Evolutionary conservation across 1,140 invertebrate genomes (phyloP), one percentile per base, ranked within the genome.

Genomic region (Metopolophium dirhodum): DNA sequence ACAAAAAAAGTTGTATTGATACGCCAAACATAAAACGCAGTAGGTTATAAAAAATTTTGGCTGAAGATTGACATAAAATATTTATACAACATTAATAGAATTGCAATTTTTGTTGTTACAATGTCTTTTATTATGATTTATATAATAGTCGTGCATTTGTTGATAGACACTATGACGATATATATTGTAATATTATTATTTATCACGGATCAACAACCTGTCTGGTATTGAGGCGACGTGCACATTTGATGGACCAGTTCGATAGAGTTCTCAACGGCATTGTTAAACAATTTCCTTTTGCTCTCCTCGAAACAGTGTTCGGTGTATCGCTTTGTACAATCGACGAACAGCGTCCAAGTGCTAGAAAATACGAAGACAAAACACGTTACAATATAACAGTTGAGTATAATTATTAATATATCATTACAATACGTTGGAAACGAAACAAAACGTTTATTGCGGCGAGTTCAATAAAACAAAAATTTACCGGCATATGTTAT

Each of bases 161-260:
- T 14, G 57, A 30, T 30, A 61, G 1, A 61, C 26, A 9, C 45
- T 47, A 9, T 54, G 22, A 3, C 30, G n/a, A 57, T 90, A 54
- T 54, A 30, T 41, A 57, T 41, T 41, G 41, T 41, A 41, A 37
- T 41, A 57, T 35, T 61, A 57, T 18, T 8, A 26, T n/a, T 14
- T 41, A 30, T 86, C n/a, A 18, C 14, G 26, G 51, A 91, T 30
- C 37, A 82, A 30, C 94, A 94, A 96, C 96, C 96, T 94, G 95
- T 95, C 95, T 96, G 96, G 94, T 96, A 96, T 82, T 95, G 94
- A 0, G 96, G 95, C 47, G 95, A 95, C 26, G 96, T 96, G 94
- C 96, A 96, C 95, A 96, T 96, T 94, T 96, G 95, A 95, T 96
- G 96, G 4, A 96, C 95, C 45, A 96, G 96, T 90, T 96, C 96